These are phyloP conservation scores for Petrosia ficiformis DNA, from an alignment of 37 sponge, comb jelly and placozoan species.

Conservation along the genomic window DNA sequence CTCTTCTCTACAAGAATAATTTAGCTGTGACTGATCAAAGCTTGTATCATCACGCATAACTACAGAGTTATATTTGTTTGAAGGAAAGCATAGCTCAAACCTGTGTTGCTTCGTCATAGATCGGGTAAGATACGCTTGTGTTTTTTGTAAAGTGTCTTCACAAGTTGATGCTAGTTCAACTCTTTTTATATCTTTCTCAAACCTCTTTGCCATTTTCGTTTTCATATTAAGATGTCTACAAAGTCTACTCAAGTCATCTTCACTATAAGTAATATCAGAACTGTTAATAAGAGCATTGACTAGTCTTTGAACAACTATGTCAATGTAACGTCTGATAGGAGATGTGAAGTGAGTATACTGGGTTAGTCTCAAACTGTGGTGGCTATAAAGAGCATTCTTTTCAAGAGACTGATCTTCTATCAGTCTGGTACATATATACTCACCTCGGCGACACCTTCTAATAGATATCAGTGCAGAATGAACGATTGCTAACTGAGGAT, in stretches of 20 bases:
- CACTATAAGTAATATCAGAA: background rate
- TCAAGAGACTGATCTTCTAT: background rate
- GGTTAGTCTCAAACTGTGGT: conserved; percentile 10
- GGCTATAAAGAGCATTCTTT: background rate
- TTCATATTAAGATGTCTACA: background rate
- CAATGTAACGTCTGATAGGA: conserved; percentile 49
- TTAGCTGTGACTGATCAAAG: too few species aligned
- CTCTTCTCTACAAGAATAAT: too few species aligned
- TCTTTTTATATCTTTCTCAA: background rate
- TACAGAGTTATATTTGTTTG: background rate
- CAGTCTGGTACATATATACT: conserved; percentile 20
- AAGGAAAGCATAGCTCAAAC: background rate
- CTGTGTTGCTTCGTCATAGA: background rate
- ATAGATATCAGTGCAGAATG: background rate
- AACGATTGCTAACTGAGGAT: conserved; percentile 37
- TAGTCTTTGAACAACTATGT: conserved; percentile 43
- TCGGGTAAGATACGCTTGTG: background rate
- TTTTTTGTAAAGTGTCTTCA: background rate
- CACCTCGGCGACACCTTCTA: conserved; percentile 7
- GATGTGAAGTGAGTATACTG: conserved; percentile 58
- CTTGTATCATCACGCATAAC: too few species aligned
- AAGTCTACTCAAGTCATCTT: background rate
- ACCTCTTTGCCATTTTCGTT: conserved; percentile 7
- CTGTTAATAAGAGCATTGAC: conserved; percentile 3
- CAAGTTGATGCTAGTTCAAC: background rate